A percentile compares a stretch with the other conserved stretches of the same genome.
These are phyloP conservation scores for Malurus splendens DNA, from an alignment of 2,797 vertebrate species.

Conservation along the genomic window DNA sequence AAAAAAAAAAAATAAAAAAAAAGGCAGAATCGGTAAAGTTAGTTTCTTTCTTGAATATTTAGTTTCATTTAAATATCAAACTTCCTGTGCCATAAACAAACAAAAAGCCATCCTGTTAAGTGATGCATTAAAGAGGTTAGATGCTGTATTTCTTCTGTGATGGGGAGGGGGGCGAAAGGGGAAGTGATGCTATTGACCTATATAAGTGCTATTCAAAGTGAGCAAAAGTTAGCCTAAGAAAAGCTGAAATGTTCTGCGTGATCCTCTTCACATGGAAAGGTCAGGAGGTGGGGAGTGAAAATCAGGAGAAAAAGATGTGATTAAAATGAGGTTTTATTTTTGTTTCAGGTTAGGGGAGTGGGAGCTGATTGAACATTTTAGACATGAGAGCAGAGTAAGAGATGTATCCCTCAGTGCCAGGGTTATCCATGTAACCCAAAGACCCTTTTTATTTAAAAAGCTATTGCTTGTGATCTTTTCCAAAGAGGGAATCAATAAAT, in stretches of 20 bases:
- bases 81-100: background rate
- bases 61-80: conserved; percentile 19
- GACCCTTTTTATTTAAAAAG: conserved; percentile 53
- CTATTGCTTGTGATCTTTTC: conserved; percentile 51
- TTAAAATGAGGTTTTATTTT: conserved; percentile 65
- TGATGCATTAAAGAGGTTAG: conserved; percentile 22
- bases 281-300: conserved; percentile 56
- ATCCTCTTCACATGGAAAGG: conserved; percentile 59
- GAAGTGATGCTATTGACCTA: conserved; percentile 62
- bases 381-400: conserved; percentile 27
- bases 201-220: conserved; percentile 63
- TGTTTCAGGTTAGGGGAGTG: conserved; percentile 51
- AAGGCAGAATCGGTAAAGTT: background rate
- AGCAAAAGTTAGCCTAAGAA: conserved; percentile 62
- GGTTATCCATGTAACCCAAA: conserved; percentile 44
- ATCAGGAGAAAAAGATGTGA: conserved; percentile 53
- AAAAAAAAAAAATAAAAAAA: too few relatives aligned
- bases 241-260: conserved; percentile 56
- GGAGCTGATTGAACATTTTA: conserved; percentile 41
- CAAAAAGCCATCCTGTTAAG: background rate
- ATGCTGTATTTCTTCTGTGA: conserved; percentile 18
- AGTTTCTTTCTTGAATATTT: background rate
- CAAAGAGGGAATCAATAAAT: conserved; percentile 67
- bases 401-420: conserved; percentile 4
- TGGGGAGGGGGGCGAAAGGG: conserved; percentile 40